These are phyloP conservation scores for Zaprionus kolodkinae DNA, from an alignment of 1,140 invertebrate genomes.

Conservation along the genomic window DNA sequence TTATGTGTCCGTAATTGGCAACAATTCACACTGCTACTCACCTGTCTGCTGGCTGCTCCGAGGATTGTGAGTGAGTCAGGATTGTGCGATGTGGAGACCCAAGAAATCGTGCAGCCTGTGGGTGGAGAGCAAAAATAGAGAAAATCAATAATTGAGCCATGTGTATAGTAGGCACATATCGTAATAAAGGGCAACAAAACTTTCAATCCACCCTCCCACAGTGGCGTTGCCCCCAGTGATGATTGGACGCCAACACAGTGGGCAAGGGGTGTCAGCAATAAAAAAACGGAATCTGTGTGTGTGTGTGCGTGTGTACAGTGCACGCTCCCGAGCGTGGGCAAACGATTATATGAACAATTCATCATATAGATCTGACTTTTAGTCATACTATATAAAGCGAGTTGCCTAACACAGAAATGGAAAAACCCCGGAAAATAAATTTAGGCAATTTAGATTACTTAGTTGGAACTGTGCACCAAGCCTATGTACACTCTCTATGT, in stretches of 20 bases:
- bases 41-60: conserved; percentile 11
- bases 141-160: conserved; percentile 46
- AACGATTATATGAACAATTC: conserved; percentile 2
- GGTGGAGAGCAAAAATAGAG: conserved; percentile 12
- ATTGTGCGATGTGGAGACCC: conserved; percentile 7
- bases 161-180: neutral
- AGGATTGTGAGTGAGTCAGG: conserved; percentile 11
- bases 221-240: conserved; percentile 45
- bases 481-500: conserved; percentile 8
- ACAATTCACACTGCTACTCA: conserved; percentile 27
- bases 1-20: conserved; percentile 9
- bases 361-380: neutral
- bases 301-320: neutral
- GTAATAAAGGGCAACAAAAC: conserved; percentile 29
- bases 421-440: conserved; percentile 10
- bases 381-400: neutral
- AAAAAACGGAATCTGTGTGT: conserved; percentile 9
- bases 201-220: conserved; percentile 36
- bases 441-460: conserved; percentile 1
- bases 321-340: neutral
- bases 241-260: conserved; percentile 35
- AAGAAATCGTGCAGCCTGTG: conserved; percentile 19
- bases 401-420: neutral
- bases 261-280: conserved; percentile 8
- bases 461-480: neutral